Evolutionary conservation across 2,113 vertebrate genomes (phyloP).

Genomic region (Gnathonemus echidnorhynchus): DNA sequence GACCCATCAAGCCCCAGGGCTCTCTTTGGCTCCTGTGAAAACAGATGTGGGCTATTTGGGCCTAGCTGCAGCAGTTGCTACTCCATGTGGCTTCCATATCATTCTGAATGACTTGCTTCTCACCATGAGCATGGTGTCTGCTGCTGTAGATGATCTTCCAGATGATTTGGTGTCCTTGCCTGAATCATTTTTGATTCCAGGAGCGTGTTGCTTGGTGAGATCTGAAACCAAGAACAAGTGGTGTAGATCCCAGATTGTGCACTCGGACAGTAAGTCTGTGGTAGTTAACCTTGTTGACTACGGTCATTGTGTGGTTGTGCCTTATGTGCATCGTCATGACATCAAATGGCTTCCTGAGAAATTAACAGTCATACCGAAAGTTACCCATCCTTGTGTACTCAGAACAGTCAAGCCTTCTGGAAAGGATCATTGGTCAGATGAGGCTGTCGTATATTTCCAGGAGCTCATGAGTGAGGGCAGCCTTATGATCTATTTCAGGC

Average conservation of each 20-base stretch:
- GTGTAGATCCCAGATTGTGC: constrained; percentile 69
- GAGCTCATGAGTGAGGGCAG: constrained; percentile 54
- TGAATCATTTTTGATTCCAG: constrained; percentile 48
- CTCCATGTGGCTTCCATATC: constrained; percentile 71
- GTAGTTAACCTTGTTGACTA: constrained; percentile 68
- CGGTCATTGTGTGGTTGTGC: constrained; percentile 55
- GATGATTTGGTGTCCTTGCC: constrained; percentile 52
- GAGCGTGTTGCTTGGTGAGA: constrained; percentile 62
- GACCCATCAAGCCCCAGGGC: constrained; percentile 15
- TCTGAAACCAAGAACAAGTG: constrained; percentile 55
- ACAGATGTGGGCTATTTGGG: constrained; percentile 49
- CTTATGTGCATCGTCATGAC: constrained; percentile 43
- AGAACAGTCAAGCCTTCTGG: constrained; percentile 54
- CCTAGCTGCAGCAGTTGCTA: constrained; percentile 55
- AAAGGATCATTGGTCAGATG: constrained; percentile 62
- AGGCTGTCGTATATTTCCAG: constrained; percentile 60
- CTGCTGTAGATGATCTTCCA: constrained; percentile 58
- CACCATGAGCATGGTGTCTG: constrained; percentile 53
- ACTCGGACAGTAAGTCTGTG: constrained; percentile 44
- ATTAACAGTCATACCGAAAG: constrained; percentile 54
- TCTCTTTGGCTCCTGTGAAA: constrained; percentile 48
- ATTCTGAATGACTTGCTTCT: constrained; percentile 62
- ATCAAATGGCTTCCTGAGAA: constrained; percentile 63
- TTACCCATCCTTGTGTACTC: constrained; percentile 64
- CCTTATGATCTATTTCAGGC: constrained; percentile 65